Evolutionary conservation across 2,888 invertebrate genomes (phyloP).

Genomic region (Chesias legatella): DNA sequence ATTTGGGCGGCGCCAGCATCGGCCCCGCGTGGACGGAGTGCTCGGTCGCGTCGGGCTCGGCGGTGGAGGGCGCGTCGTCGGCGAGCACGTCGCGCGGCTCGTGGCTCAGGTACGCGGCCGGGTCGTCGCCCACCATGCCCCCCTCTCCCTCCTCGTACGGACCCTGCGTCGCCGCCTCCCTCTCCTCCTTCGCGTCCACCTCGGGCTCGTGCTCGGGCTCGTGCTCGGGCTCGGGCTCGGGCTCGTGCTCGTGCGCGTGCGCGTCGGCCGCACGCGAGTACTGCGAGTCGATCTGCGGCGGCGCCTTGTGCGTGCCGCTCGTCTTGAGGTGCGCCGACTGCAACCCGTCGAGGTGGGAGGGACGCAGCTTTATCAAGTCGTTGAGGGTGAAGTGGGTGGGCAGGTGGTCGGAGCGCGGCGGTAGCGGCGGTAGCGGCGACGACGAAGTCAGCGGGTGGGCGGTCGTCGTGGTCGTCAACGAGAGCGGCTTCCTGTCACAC

Average conservation of each 20-base stretch:
- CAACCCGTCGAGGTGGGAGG: conserved; percentile 72
- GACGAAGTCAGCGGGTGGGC: conserved; percentile 78
- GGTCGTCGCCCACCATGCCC: conserved; percentile 80
- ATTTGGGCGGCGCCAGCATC: conserved; percentile 77
- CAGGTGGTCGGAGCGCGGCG: conserved; percentile 76
- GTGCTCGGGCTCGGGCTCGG: conserved; percentile 49
- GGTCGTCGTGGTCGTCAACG: conserved; percentile 80
- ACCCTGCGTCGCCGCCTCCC: conserved; percentile 80
- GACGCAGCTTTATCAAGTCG: conserved; percentile 79
- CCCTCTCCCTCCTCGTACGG: conserved; percentile 81
- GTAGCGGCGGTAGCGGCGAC: conserved; percentile 77
- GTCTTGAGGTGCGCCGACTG: conserved; percentile 73
- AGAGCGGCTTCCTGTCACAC: conserved; percentile 75
- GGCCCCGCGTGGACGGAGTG: conserved; percentile 78
- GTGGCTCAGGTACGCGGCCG: conserved; percentile 69
- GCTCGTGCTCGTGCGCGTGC: conserved; percentile 65
- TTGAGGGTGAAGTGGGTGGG: conserved; percentile 77
- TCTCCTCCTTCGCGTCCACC: conserved; percentile 46
- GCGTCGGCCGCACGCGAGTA: conserved; percentile 78
- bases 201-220: conserved; percentile 57
- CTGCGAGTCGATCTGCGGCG: conserved; percentile 81
- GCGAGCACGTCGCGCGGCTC: conserved; percentile 54
- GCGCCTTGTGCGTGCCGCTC: conserved; percentile 70
- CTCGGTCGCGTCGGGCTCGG: conserved; percentile 81
- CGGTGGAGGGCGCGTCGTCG: conserved; percentile 77